Conservation (phyloP, 2,113 vertebrate species). For the Dunckerocampus dactyliophorus region DNA sequence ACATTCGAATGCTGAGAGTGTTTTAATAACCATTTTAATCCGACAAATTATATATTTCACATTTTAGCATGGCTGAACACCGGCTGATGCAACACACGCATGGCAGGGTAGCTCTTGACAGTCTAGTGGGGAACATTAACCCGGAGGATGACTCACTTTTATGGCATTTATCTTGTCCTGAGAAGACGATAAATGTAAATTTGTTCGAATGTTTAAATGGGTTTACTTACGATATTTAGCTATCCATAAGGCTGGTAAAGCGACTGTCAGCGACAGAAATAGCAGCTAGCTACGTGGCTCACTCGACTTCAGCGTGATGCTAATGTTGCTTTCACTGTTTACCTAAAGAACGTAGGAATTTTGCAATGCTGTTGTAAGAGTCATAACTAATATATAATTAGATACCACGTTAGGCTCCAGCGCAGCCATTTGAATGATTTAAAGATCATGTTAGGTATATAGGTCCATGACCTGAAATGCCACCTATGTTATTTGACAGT, state of each 20-base stretch:
- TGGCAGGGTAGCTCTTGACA: neutral
- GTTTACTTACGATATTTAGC: neutral
- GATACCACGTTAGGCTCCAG: too few species aligned
- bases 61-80: neutral
- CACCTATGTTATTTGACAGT: too few species aligned
- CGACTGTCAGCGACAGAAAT: neutral
- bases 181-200: neutral
- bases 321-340: constrained; percentile 17
- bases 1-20: neutral
- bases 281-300: constrained; percentile 42
- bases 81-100: constrained; percentile 14
- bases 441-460: too few species aligned
- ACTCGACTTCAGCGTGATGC: constrained; percentile 10
- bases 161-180: neutral
- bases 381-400: neutral
- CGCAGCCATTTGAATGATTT: too few species aligned
- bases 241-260: neutral
- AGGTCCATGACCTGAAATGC: too few species aligned
- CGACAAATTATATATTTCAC: neutral
- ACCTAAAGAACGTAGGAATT: neutral
- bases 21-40: neutral
- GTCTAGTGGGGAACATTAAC: neutral
- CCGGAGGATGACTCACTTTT: neutral
- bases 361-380: rapidly evolving
- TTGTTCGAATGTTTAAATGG: neutral